phyloP scores from a whole-genome alignment of 2,888 invertebrate genomes.

The Pharmacophagus antenor region DNA sequence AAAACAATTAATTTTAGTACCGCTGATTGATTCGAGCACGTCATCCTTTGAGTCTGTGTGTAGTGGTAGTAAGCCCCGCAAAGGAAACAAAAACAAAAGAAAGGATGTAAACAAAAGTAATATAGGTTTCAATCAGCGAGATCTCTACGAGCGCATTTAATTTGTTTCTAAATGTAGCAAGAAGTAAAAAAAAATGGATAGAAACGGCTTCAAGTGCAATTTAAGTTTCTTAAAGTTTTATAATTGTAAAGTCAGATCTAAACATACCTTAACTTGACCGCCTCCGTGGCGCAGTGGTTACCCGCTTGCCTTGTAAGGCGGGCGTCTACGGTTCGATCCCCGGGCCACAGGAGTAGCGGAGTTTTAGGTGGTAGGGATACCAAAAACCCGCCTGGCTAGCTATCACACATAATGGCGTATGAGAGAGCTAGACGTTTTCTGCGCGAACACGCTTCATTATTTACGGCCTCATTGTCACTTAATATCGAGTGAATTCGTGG shows the following conservation, averaged over 20 bases:
- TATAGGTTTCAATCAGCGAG: conserved; percentile 48
- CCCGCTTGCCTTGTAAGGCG: no score
- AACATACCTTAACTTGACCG: no score
- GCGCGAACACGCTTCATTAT: no score
- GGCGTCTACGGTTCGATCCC: no score
- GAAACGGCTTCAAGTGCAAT: conserved; percentile 14
- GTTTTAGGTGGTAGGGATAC: no score
- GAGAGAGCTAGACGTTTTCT: no score
- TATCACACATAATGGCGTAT: no score
- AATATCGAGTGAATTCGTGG: no score
- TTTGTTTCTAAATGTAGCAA: conserved; percentile 25
- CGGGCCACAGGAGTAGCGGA: no score
- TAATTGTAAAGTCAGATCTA: conserved; percentile 6
- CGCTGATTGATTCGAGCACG: background rate
- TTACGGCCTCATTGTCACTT: no score
- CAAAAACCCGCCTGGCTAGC: no score
- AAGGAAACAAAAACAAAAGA: conserved; percentile 43
- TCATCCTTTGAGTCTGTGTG: conserved; percentile 33
- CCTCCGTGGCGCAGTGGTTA: no score
- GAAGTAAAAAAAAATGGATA: background rate
- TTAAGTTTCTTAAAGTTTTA: conserved; percentile 13
- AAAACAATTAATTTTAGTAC: background rate
- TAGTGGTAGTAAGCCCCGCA: conserved; percentile 14
- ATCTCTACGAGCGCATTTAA: conserved; percentile 29
- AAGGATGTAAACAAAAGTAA: conserved; percentile 57